Base-by-base conservation (phyloP, 2,113 vertebrate species). In the Hypocryptadius cinnamomeus region DNA sequence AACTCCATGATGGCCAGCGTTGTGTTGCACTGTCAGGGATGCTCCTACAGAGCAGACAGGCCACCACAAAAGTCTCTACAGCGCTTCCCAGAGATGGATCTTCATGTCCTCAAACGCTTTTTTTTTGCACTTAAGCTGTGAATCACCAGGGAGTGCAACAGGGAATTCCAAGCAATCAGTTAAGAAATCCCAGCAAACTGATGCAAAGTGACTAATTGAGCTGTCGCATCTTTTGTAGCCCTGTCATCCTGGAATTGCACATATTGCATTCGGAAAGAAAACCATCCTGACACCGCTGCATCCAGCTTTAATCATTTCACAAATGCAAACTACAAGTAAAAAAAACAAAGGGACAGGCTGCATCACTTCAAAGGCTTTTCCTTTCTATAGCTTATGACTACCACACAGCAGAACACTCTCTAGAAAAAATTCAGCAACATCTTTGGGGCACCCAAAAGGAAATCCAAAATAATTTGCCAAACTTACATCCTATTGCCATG, bases 121-220 rank as follows among this genome's bases (percentile, higher is more conserved):
- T 22, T 40, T 40, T 30, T 25, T 42, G 2, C 35, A 77, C 42
- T 47, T 66, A 78, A n/a, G 47, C 82, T 45, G 40, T 89, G 65
- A 92, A 90, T 71, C 83, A 64, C 82, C 40, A 44, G 42, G 35
- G 70, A 90, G 50, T 71, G 56, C 76, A 72, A 63, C 1, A 4
- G 48, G 85, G 85, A 93, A 93, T 81, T 94, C 79, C 77, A 86
- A 93, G 51, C 56, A 77, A 63, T 70, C 64, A 63, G 76, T 60
- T 80, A 85, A 84, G 76, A 86, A 93, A 80, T 68, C 72, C 53
- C 63, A 13, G 64, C 71, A 91, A 95, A 86, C 53, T 81, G 85
- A 80, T 86, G 79, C 79, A 74, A 80, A 94, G 82, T 31, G 8
- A 90, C 92, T 96, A 92, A 91, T 76, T 93, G 91, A 94, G 79